Evolutionary conservation across 2,888 invertebrate genomes (phyloP).

Genomic region (Orchesella flavescens): DNA sequence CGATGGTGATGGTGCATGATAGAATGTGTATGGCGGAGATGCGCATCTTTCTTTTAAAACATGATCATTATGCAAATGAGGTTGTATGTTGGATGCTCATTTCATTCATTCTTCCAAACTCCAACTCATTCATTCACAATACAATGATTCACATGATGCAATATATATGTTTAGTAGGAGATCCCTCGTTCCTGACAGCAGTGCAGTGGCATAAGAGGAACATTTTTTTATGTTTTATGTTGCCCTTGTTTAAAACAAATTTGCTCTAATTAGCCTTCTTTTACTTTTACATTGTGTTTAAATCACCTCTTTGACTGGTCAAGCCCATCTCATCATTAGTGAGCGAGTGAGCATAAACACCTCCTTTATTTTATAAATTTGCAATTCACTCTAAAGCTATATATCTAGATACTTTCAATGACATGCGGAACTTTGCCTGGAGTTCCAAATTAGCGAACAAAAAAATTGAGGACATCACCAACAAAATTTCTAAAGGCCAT

Average conservation of each 20-base stretch:
- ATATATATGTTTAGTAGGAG: too few relatives aligned
- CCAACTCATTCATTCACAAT: neutral
- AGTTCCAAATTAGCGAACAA: too few relatives aligned
- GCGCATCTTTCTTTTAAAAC: neutral
- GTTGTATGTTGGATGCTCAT: neutral
- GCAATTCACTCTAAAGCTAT: too few relatives aligned
- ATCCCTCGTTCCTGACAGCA: slow-evolving; percentile 16
- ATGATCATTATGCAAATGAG: slow-evolving; percentile 41
- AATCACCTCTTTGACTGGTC: neutral
- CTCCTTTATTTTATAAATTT: too few relatives aligned
- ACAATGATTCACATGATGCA: too few relatives aligned
- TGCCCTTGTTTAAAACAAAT: slow-evolving; percentile 12
- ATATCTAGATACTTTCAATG: too few relatives aligned
- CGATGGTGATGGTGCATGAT: neutral
- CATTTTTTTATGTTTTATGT: neutral
- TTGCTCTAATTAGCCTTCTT: slow-evolving; percentile 40
- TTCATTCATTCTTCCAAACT: slow-evolving; percentile 6
- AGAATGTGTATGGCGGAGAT: neutral
- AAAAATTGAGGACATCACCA: too few relatives aligned
- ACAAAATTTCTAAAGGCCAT: too few relatives aligned
- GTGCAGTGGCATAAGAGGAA: neutral
- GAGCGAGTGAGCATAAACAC: too few relatives aligned
- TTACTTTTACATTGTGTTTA: neutral
- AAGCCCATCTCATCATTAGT: too few relatives aligned
- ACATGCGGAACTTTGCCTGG: too few relatives aligned